Evolutionary conservation across 2,888 invertebrate species (phyloP).

Genomic region (Drosophila koepferae): DNA sequence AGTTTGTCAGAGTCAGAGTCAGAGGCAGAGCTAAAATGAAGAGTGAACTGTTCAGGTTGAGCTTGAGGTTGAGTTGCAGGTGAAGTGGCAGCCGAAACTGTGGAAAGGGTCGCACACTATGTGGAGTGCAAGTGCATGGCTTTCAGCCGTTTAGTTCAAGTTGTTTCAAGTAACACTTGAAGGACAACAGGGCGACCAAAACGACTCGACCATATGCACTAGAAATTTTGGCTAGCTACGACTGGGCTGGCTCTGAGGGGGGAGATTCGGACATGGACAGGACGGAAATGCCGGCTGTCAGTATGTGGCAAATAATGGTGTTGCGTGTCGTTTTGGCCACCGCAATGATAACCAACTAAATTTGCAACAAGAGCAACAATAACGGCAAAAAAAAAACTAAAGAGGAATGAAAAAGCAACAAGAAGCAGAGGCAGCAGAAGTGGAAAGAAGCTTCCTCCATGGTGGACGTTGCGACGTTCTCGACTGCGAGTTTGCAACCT

Average conservation of each 20-base stretch:
- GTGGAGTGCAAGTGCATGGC: conserved; percentile 69
- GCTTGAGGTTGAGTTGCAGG: conserved; percentile 14
- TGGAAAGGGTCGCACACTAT: conserved; percentile 21
- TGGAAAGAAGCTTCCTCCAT: conserved; percentile 42
- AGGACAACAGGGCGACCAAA: conserved; percentile 58
- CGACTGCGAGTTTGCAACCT: conserved; percentile 27
- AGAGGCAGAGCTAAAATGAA: conserved; percentile 57
- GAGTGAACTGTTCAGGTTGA: conserved; percentile 25
- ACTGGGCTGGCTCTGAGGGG: background rate
- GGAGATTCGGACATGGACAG: conserved; percentile 6
- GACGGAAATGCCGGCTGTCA: conserved; percentile 73
- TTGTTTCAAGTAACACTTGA: conserved; percentile 73
- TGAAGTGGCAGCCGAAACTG: conserved; percentile 13
- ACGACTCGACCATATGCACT: conserved; percentile 55
- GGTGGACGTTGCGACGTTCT: conserved; percentile 18
- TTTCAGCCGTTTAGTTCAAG: conserved; percentile 74
- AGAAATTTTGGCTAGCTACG: conserved; percentile 31
- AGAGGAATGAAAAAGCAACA: background rate
- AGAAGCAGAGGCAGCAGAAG: background rate
- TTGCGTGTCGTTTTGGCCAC: conserved; percentile 75
- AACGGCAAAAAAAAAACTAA: conserved; percentile 22
- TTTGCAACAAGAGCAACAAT: conserved; percentile 51
- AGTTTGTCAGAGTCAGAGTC: conserved; percentile 63
- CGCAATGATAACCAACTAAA: conserved; percentile 65
- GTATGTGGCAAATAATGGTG: conserved; percentile 78